A percentile compares a stretch with the other conserved stretches of the same genome.
Evolutionary conservation across 2,888 invertebrate species (phyloP).

Genomic region (Cremastinae sp.): DNA sequence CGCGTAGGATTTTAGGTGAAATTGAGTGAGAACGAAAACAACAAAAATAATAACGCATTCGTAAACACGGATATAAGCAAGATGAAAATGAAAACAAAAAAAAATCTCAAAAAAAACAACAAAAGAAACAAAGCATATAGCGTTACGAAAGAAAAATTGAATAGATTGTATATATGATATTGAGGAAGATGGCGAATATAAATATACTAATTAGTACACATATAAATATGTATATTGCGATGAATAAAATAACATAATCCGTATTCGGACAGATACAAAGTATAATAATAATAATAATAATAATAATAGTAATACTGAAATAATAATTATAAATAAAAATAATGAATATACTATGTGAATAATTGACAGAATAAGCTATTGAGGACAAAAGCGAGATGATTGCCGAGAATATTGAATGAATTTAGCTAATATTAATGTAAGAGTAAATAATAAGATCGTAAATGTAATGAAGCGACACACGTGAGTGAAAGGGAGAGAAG

Average conservation of each 20-base stretch:
- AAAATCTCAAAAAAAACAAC: slow-evolving; percentile 3
- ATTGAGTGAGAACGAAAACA: slow-evolving; percentile 44
- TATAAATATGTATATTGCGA: slow-evolving; percentile 34
- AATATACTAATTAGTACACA: slow-evolving; percentile 41
- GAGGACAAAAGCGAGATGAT: slow-evolving; percentile 63
- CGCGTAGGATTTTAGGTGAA: slow-evolving; percentile 47
- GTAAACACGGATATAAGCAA: slow-evolving; percentile 46
- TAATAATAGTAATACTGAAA: slow-evolving; percentile 25
- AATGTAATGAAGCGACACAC: slow-evolving; percentile 50
- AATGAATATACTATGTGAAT: slow-evolving; percentile 21
- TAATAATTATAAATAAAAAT: slow-evolving; percentile 1
- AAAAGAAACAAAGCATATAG: slow-evolving; percentile 30
- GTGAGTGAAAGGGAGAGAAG: slow-evolving; percentile 44
- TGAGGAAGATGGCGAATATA: slow-evolving; percentile 41
- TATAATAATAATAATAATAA: slow-evolving; percentile 52
- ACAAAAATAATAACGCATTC: slow-evolving; percentile 48
- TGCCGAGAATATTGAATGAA: slow-evolving; percentile 64
- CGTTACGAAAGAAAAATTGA: slow-evolving; percentile 49
- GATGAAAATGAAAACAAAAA: not conserved
- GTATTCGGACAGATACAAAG: slow-evolving; percentile 44
- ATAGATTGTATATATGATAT: slow-evolving; percentile 59
- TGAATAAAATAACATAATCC: slow-evolving; percentile 42
- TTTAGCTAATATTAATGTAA: slow-evolving; percentile 56
- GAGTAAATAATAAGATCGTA: slow-evolving; percentile 59
- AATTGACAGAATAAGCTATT: slow-evolving; percentile 54